A percentile compares a stretch with the other conserved stretches of the same genome.
Evolutionary conservation across 2,888 invertebrate genomes (phyloP).

Genomic region (Zygaena filipendulae): DNA sequence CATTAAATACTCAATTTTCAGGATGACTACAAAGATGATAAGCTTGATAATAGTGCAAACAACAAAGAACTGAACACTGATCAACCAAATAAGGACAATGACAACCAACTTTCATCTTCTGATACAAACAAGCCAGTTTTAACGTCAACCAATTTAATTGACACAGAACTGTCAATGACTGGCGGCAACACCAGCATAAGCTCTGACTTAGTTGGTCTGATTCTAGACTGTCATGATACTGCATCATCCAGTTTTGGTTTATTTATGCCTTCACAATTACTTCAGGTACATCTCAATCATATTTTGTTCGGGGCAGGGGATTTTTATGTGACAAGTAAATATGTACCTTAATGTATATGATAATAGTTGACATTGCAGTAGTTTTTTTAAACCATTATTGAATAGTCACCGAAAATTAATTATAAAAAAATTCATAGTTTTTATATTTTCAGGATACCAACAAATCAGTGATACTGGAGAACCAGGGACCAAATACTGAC

Average conservation of each 20-base stretch:
- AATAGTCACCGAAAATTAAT: neutral
- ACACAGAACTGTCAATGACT: constrained; percentile 25
- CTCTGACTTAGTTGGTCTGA: constrained; percentile 48
- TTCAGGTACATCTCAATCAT: constrained; percentile 36
- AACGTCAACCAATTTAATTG: constrained; percentile 36
- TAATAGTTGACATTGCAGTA: neutral
- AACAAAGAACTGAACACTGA: constrained; percentile 22
- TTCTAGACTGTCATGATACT: constrained; percentile 39
- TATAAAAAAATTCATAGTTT: constrained; percentile 1
- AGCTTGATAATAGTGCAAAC: constrained; percentile 28
- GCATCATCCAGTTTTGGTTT: constrained; percentile 41
- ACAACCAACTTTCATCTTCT: constrained; percentile 20
- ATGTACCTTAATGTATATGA: too few relatives aligned
- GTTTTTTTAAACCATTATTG: neutral
- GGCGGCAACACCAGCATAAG: constrained; percentile 23
- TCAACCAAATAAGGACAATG: constrained; percentile 22
- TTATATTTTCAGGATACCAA: constrained; percentile 32
- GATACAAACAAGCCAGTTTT: constrained; percentile 22
- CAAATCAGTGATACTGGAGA: too few relatives aligned
- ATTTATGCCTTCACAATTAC: constrained; percentile 61
- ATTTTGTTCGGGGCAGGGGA: too few relatives aligned
- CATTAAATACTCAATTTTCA: too few relatives aligned
- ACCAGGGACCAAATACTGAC: too few relatives aligned
- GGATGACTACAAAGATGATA: constrained; percentile 71
- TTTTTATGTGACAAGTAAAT: too few relatives aligned